phyloP scores from a whole-genome alignment of 2,113 vertebrate species.

The Equus quagga region DNA sequence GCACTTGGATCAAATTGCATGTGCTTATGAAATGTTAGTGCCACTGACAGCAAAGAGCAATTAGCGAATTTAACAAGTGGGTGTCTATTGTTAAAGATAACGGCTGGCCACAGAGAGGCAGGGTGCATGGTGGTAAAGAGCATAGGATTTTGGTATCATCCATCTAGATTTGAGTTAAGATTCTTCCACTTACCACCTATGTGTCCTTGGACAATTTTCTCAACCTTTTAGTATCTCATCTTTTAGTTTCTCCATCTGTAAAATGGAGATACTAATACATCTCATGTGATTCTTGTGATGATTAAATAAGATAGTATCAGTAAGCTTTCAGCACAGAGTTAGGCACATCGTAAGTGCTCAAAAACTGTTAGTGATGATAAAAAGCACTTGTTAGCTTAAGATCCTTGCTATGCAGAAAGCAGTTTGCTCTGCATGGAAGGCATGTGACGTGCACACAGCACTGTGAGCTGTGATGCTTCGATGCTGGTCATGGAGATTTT shows the following conservation, averaged over 20 bases:
- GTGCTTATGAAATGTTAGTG: slow-evolving; percentile 74
- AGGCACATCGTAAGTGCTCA: background rate
- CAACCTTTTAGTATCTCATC: background rate
- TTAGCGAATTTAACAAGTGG: background rate
- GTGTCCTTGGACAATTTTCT: background rate
- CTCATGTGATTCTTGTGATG: background rate
- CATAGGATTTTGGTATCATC: background rate
- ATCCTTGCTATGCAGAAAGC: background rate
- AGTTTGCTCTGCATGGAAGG: background rate
- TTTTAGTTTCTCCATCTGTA: background rate
- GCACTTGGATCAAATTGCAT: slow-evolving; percentile 81
- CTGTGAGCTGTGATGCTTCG: background rate
- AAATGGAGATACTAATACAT: background rate
- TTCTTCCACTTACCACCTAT: background rate
- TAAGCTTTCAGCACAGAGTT: background rate
- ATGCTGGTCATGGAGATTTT: background rate
- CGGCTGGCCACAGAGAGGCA: background rate
- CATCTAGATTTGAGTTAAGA: background rate
- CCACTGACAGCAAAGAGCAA: background rate
- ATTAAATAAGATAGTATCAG: background rate
- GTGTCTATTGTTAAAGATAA: background rate
- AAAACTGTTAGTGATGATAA: background rate
- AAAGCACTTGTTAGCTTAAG: background rate
- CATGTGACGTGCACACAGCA: background rate
- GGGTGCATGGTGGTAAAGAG: background rate